A percentile compares a stretch with the other conserved stretches of the same genome.
Evolutionary conservation across 2,888 invertebrate species (phyloP).

Genomic region (Lasioglossum pauxillum): DNA sequence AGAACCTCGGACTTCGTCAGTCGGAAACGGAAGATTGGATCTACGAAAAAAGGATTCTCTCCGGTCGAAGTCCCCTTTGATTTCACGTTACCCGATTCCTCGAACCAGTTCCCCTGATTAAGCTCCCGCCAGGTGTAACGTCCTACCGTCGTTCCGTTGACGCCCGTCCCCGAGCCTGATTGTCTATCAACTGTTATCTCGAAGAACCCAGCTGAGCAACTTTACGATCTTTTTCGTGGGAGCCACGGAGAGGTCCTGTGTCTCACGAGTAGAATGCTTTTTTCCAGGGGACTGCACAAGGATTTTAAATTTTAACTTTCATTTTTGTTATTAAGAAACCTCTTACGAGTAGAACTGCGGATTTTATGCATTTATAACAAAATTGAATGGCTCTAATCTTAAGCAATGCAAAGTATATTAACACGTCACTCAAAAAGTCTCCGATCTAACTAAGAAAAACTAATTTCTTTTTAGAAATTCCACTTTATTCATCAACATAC

Average conservation of each 20-base stretch:
- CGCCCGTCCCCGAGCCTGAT: slow-evolving; percentile 2
- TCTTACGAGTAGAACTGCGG: no score
- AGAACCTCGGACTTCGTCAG: slow-evolving; percentile 18
- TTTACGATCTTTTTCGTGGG: background rate
- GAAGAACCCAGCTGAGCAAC: background rate
- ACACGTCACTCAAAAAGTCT: no score
- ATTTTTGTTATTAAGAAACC: no score
- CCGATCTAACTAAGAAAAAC: no score
- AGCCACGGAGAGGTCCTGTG: background rate
- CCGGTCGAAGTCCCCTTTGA: background rate
- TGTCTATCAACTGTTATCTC: background rate
- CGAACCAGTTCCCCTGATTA: slow-evolving; percentile 16
- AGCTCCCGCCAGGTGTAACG: background rate
- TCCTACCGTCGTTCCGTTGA: background rate
- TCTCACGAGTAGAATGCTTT: background rate
- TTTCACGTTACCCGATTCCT: background rate
- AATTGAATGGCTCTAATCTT: no score
- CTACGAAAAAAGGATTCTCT: background rate
- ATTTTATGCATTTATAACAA: no score
- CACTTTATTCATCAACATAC: no score
- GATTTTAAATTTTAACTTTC: background rate
- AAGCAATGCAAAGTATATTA: no score
- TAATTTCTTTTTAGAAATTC: no score
- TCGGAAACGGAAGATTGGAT: slow-evolving; percentile 25
- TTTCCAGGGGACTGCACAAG: background rate